These are phyloP conservation scores for Phataginus tricuspis DNA, from an alignment of 2,797 vertebrate species.

Conservation along the genomic window DNA sequence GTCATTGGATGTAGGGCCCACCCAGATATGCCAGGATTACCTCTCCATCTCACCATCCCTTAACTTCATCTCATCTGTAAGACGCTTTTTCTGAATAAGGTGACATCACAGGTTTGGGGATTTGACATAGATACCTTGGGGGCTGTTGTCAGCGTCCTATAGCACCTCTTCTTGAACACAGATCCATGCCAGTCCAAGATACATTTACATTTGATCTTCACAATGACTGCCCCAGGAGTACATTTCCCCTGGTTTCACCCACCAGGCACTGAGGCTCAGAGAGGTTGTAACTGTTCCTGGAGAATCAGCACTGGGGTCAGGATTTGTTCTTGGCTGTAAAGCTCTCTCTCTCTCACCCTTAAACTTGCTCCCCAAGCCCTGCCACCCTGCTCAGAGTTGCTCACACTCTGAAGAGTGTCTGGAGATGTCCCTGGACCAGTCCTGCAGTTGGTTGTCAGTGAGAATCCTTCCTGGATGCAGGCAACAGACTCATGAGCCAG, in stretches of 20 bases:
- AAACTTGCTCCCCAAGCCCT: background rate
- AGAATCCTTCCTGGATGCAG: background rate
- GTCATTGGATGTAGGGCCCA: background rate
- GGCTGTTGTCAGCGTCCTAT: fast-evolving
- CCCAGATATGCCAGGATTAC: background rate
- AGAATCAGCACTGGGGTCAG: background rate
- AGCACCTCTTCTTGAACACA: background rate
- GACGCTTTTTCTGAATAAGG: background rate
- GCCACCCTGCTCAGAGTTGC: background rate
- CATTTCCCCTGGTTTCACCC: background rate
- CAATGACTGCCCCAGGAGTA: background rate
- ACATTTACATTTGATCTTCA: background rate
- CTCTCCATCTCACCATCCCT: background rate
- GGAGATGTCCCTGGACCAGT: background rate
- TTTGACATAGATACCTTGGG: fast-evolving
- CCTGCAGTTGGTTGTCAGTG: background rate
- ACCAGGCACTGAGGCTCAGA: background rate
- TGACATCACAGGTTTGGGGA: too few relatives aligned
- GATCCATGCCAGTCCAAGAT: background rate
- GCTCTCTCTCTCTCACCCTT: background rate
- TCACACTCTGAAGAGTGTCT: fast-evolving
- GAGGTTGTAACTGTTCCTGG: background rate
- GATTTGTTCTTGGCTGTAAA: background rate
- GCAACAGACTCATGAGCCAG: fast-evolving
- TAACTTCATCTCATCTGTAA: background rate